A percentile compares a stretch with the other conserved stretches of the same genome.
Evolutionary conservation across 2,113 vertebrate genomes (phyloP).

Genomic region (Penelope pileata): DNA sequence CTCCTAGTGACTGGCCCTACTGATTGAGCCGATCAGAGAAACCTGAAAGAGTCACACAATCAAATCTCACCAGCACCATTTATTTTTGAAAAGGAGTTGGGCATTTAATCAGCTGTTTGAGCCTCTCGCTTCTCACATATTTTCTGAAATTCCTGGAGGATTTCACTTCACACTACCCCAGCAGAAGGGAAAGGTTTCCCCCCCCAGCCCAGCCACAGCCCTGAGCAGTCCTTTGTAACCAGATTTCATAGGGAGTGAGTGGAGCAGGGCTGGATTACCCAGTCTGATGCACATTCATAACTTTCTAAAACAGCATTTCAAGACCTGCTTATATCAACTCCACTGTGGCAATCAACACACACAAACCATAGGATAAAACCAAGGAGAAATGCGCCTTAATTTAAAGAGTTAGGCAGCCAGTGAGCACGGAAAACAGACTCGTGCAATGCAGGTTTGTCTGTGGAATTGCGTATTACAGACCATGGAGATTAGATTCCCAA

Average conservation of each 20-base stretch:
- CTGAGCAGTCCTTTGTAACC: neutral
- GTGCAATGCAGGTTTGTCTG: rapidly evolving
- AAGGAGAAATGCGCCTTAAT: neutral
- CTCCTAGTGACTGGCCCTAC: neutral
- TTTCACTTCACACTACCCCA: neutral
- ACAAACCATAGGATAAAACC: neutral
- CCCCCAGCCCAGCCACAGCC: neutral
- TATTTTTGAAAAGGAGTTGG: neutral
- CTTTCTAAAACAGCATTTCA: neutral
- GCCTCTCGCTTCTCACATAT: neutral
- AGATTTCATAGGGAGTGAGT: neutral
- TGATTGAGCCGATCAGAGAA: constrained; percentile 21
- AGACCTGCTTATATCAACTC: neutral
- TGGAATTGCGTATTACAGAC: neutral
- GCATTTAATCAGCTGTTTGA: neutral
- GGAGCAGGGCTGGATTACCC: neutral
- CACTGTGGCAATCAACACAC: neutral
- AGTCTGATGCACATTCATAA: neutral
- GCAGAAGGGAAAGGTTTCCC: neutral
- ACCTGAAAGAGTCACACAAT: neutral
- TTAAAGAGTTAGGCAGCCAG: neutral
- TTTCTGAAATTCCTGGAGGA: neutral
- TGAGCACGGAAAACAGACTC: neutral
- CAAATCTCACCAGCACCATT: neutral
- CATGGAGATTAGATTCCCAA: neutral